Base-by-base conservation (phyloP, 2,797 vertebrate species). In the Macrochelys suwanniensis region DNA sequence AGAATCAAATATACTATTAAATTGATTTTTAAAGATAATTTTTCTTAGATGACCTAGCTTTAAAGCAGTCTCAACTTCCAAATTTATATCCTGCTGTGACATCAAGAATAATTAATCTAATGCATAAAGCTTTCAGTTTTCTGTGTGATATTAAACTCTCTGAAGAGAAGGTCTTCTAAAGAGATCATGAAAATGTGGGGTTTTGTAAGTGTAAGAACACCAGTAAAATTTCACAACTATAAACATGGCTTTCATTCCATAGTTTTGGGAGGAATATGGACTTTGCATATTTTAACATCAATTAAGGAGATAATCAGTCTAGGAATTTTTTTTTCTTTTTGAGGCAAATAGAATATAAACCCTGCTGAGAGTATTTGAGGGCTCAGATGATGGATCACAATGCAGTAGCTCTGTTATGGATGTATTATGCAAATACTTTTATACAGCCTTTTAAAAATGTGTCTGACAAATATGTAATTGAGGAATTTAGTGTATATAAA, bases 371-470 rank as follows among this genome's bases (percentile, higher is more conserved):
- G 47, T 21, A 33, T 92, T 91, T 92, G 94, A 92, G 90, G 83
- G 84, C 50, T 94, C 77, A 82, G 0, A 0, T 95, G 92, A 95
- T 93, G 54, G 84, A 97, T 97, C 80, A 95, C 82, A 91, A 84
- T 90, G 84, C 59, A 84, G 82, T 78, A 82, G 74, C 84, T 96
- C 80, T 89, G 9, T 96, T 94, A 96, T 56, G 80, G 42, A 15
- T 94, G 33, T 15, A 94, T 96, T 97, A 97, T 96, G 95, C 85
- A 96, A 94, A 96, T 92, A 10, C 21, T 15, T 94, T 91, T 59
- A 83, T 81, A 47, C 53, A 71, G 31, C 26, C 81, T 83, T 96
- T 87, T 89, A 80, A 96, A 77, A 92, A 93, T 57, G 37, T 47
- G 2, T 54, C 6, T 80, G 68, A 89, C 61, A 94, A 90, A 90